phyloP scores from a whole-genome alignment of 1,140 invertebrate genomes.

The Lepidurus apus region DNA sequence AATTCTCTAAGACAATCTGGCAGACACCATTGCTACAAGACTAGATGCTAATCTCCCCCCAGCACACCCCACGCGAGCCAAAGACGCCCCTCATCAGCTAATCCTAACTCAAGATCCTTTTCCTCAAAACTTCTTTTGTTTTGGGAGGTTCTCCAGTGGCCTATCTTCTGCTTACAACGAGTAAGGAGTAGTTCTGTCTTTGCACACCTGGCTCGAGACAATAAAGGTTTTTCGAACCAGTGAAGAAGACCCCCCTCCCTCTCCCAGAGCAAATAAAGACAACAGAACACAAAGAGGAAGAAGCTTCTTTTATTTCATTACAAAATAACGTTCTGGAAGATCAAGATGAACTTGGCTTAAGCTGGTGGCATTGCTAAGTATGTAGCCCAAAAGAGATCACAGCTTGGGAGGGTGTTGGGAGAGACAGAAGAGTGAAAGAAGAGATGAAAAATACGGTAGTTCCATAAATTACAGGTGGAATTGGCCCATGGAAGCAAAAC shows the following conservation, averaged over 20 bases:
- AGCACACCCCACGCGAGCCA: not conserved
- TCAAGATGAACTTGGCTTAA: too few species aligned
- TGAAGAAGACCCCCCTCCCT: not conserved
- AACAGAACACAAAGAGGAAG: too few species aligned
- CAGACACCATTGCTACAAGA: not conserved
- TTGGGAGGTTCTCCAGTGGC: not conserved
- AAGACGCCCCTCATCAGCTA: not conserved
- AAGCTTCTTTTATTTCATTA: too few species aligned
- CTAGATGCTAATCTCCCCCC: not conserved
- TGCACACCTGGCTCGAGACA: not conserved
- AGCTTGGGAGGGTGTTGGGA: too few species aligned
- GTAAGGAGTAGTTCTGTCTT: not conserved
- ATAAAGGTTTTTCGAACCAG: not conserved
- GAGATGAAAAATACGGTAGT: not conserved
- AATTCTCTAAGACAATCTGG: constrained; percentile 17
- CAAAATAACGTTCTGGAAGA: too few species aligned
- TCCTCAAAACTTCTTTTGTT: not conserved
- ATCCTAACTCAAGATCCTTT: not conserved
- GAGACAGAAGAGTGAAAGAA: not conserved
- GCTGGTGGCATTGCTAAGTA: too few species aligned
- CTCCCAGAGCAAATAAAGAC: too few species aligned
- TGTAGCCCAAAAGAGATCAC: too few species aligned
- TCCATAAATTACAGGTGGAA: not conserved
- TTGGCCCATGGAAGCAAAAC: not conserved
- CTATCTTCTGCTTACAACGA: not conserved